phyloP scores from a whole-genome alignment of 1,140 invertebrate genomes.

The Melitaea cinxia region DNA sequence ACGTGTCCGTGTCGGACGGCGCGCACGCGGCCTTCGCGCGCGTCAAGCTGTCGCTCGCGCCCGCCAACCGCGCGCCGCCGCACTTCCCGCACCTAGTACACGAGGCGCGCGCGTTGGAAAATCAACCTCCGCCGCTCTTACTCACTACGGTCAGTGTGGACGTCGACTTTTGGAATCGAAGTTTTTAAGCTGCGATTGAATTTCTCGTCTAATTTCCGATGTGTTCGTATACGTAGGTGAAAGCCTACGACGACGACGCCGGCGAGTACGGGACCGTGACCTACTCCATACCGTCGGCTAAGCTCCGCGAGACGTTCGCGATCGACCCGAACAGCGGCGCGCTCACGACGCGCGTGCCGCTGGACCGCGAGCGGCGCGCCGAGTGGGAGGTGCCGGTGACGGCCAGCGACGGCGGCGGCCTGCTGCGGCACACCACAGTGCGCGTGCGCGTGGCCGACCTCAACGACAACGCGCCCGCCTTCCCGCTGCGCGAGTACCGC shows the following conservation, averaged over 20 bases:
- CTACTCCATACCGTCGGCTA: conserved; percentile 91
- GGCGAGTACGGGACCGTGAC: conserved; percentile 90
- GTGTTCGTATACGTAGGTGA: conserved; percentile 80
- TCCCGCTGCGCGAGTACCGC: conserved; percentile 91
- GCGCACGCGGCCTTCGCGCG: conserved; percentile 93
- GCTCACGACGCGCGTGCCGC: conserved; percentile 87
- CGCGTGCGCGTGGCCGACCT: conserved; percentile 90
- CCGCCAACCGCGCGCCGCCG: conserved; percentile 91
- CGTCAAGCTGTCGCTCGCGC: conserved; percentile 90
- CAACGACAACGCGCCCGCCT: conserved; percentile 94
- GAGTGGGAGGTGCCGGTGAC: conserved; percentile 91
- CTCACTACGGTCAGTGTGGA: conserved; percentile 83
- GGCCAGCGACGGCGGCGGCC: conserved; percentile 93
- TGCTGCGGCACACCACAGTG: conserved; percentile 89
- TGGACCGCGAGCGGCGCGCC: conserved; percentile 90
- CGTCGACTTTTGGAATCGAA: too few species aligned
- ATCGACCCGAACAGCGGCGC: conserved; percentile 91
- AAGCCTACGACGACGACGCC: conserved; percentile 91
- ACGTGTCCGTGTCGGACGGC: conserved; percentile 95
- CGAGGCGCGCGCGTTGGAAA: conserved; percentile 90
- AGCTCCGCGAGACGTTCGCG: conserved; percentile 88
- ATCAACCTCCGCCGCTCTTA: conserved; percentile 88
- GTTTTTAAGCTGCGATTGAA: too few species aligned
- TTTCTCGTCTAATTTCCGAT: background rate
- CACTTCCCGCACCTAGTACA: conserved; percentile 88